Percentiles rank a stretch among this genome's conserved stretches.
phyloP scores from a whole-genome alignment of 1,140 invertebrate genomes.

The Hyles vespertilio region DNA sequence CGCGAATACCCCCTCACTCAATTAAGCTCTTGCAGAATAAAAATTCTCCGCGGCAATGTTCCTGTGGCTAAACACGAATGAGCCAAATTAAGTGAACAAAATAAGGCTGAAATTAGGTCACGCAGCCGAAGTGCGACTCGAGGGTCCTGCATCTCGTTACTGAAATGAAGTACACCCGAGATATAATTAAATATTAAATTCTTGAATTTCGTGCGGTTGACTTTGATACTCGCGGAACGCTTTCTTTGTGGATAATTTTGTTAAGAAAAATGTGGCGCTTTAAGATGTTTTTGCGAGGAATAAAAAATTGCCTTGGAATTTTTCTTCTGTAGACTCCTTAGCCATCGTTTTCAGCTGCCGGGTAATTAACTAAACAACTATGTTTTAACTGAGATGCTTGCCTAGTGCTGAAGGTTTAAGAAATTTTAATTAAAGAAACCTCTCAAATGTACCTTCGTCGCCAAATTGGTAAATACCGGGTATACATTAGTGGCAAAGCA shows the following conservation, averaged over 20 bases:
- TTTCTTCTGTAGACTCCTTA: conserved; percentile 6
- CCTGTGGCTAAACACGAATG: conserved; percentile 63
- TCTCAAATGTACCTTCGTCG: too few relatives aligned
- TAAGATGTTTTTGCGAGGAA: conserved; percentile 15
- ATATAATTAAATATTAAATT: conserved; percentile 62
- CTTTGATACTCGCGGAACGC: conserved; percentile 20
- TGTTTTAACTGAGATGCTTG: too few relatives aligned
- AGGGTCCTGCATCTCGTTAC: conserved; percentile 43
- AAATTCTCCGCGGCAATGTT: conserved; percentile 42
- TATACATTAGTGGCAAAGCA: too few relatives aligned
- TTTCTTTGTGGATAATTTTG: conserved; percentile 24
- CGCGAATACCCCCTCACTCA: conserved; percentile 34
- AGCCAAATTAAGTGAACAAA: conserved; percentile 70
- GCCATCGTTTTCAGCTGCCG: too few relatives aligned
- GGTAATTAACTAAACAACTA: too few relatives aligned
- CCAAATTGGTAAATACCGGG: too few relatives aligned
- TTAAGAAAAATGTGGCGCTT: conserved; percentile 22
- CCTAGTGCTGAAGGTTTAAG: too few relatives aligned
- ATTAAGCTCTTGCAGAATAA: conserved; percentile 63
- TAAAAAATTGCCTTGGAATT: conserved; percentile 8
- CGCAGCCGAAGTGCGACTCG: conserved; percentile 43
- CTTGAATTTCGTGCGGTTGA: conserved; percentile 36
- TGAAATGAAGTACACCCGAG: conserved; percentile 31
- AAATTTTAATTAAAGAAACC: too few relatives aligned
- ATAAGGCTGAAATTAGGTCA: conserved; percentile 66